phyloP scores from a whole-genome alignment of 2,888 invertebrate species.

The Pristionchus entomophagus region DNA sequence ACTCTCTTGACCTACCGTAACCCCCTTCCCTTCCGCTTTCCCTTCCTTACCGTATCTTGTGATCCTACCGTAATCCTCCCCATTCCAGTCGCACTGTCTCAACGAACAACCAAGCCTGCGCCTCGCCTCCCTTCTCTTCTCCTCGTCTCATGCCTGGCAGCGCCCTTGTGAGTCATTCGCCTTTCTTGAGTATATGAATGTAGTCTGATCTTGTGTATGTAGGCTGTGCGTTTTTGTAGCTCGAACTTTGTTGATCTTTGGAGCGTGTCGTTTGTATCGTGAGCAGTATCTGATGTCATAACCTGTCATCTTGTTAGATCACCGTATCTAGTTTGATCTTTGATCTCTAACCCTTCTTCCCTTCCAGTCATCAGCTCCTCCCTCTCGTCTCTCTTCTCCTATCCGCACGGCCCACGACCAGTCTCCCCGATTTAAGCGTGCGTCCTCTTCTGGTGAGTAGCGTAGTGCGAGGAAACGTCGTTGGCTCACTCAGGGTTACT shows the following conservation, averaged over 20 bases:
- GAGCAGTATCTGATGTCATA: no score
- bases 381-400: background rate
- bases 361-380: background rate
- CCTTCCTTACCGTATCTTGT: background rate
- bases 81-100: background rate
- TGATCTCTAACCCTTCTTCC: background rate
- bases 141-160: background rate
- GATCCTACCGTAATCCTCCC: background rate
- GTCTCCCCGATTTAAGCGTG: background rate
- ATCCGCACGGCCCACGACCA: background rate
- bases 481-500: background rate
- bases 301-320: conserved; percentile 6
- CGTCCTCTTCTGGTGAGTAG: background rate
- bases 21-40: background rate
- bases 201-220: no score
- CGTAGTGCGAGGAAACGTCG: no score
- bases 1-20: background rate
- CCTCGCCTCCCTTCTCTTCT: conserved; percentile 1
- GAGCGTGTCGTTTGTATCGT: no score
- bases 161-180: background rate
- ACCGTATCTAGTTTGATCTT: background rate
- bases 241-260: no score
- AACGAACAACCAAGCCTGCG: background rate
- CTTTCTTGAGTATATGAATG: no score
- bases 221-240: no score